Conservation (phyloP, 2,797 vertebrate genomes). For the Parauchenoglanis ngamensis region DNA sequence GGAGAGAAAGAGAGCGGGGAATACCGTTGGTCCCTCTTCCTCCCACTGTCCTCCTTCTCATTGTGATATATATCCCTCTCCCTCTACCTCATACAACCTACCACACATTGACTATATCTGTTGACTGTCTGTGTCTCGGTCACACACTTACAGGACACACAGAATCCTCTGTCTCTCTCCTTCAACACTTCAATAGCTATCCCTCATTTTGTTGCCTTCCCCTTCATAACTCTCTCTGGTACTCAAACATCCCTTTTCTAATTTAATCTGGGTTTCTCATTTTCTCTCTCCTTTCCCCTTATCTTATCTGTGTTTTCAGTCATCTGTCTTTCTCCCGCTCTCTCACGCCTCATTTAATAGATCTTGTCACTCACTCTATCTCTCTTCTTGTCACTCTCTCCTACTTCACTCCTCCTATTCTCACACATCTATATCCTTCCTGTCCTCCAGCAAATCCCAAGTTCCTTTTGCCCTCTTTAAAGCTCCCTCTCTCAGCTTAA, state of each 20-base stretch:
- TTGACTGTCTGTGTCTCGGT: conserved; percentile 6
- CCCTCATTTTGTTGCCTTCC: conserved; percentile 11
- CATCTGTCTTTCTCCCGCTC: conserved; percentile 24
- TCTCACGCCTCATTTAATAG: conserved; percentile 29
- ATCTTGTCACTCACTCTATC: conserved; percentile 24
- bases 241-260: conserved; percentile 22
- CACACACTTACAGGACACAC: conserved; percentile 5
- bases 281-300: conserved; percentile 23
- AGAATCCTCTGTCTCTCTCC: neutral
- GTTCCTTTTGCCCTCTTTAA: conserved; percentile 15
- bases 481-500: conserved; percentile 6
- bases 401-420: conserved; percentile 12
- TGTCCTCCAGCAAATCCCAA: conserved; percentile 4
- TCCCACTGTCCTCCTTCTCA: conserved; percentile 13
- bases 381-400: conserved; percentile 10
- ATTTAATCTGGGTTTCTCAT: conserved; percentile 37
- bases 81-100: neutral
- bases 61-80: neutral
- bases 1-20: conserved; percentile 35
- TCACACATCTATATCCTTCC: conserved; percentile 10
- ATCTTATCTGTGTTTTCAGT: neutral
- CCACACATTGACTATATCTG: neutral
- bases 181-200: conserved; percentile 8
- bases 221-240: conserved; percentile 37
- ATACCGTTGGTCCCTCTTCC: conserved; percentile 10